These are phyloP conservation scores for Leptosomus discolor DNA, from an alignment of 2,113 vertebrate species.

Conservation along the genomic window DNA sequence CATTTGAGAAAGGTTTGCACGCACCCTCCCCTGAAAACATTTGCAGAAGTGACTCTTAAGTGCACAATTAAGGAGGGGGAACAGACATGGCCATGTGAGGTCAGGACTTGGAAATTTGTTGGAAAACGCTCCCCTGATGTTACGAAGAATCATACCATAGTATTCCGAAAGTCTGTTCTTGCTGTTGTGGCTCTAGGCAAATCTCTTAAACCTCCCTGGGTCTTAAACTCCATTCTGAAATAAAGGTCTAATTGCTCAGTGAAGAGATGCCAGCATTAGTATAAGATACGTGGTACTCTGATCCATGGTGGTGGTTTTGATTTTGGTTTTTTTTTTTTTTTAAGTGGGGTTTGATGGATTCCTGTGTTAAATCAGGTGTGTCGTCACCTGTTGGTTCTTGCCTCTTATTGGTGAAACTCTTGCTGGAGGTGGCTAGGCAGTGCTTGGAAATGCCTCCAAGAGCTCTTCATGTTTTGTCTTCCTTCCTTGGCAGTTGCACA, in stretches of 20 bases:
- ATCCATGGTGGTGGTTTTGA: neutral
- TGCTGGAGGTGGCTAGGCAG: neutral
- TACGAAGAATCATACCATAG: neutral
- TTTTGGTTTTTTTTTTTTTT: neutral
- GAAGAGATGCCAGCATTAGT: neutral
- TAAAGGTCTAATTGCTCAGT: neutral
- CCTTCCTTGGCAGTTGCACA: constrained; percentile 72
- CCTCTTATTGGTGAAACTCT: neutral
- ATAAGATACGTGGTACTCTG: neutral
- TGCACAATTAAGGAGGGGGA: neutral
- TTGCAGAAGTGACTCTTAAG: neutral
- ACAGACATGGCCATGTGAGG: neutral
- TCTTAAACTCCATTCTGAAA: neutral
- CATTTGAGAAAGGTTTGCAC: constrained; percentile 85
- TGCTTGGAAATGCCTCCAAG: neutral
- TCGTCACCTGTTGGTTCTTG: neutral
- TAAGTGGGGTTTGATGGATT: neutral
- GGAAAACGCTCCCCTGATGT: neutral
- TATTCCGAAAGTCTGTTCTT: neutral
- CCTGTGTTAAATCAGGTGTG: neutral
- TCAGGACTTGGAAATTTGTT: neutral
- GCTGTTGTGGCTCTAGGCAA: neutral
- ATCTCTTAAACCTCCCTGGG: neutral
- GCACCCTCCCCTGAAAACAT: neutral
- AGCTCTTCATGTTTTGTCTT: neutral